Percentiles rank a stretch among this genome's conserved stretches.
Evolutionary conservation across 2,888 invertebrate genomes (phyloP).

Genomic region (Eretmocerus hayati): DNA sequence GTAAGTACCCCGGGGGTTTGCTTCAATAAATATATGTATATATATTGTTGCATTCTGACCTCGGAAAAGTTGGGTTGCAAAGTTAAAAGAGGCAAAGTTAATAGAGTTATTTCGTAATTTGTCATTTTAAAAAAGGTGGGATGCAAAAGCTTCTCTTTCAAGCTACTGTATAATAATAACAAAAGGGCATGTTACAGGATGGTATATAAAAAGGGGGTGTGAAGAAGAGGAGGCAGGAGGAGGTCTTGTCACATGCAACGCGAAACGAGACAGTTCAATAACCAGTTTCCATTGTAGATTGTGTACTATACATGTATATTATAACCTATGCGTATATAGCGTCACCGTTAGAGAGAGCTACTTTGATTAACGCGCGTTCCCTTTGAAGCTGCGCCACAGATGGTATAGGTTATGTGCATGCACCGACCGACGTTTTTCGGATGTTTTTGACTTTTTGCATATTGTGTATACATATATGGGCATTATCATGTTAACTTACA

Average conservation of each 20-base stretch:
- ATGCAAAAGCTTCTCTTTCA: background rate
- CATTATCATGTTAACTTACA: no score
- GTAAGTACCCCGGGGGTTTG: no score
- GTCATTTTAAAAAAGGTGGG: constrained; percentile 9
- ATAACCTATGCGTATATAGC: no score
- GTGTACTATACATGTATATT: background rate
- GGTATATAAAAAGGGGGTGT: background rate
- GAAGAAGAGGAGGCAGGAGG: background rate
- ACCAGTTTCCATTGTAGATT: constrained; percentile 23
- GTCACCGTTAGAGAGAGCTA: constrained; percentile 18
- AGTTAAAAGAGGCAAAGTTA: constrained; percentile 20
- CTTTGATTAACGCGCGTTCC: constrained; percentile 18
- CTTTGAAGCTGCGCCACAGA: no score
- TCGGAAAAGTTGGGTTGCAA: no score
- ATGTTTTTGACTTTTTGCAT: no score
- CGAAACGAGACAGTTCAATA: constrained; percentile 21
- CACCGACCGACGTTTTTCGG: no score
- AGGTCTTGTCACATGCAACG: background rate
- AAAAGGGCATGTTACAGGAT: background rate
- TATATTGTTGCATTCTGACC: no score
- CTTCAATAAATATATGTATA: no score
- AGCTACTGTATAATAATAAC: background rate
- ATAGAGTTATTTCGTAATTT: constrained; percentile 22
- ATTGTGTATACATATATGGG: no score
- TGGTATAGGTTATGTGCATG: no score